Evolutionary conservation across 2,797 vertebrate species (phyloP).

Genomic region (Onychomys leucogaster): DNA sequence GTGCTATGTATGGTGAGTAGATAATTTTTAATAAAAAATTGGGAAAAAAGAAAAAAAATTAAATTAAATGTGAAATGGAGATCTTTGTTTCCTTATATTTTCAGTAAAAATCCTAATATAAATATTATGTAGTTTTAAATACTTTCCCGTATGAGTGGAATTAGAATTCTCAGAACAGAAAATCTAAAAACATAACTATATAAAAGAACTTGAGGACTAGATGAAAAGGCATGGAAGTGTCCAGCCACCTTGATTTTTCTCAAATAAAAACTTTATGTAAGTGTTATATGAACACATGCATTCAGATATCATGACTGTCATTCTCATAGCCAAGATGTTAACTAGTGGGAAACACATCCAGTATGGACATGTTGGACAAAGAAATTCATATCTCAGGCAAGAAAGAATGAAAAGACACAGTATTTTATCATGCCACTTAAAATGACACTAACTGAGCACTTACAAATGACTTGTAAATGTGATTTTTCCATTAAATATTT

Average conservation of each 20-base stretch:
- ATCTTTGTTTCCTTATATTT: conserved; percentile 46
- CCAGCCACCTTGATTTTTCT: not conserved
- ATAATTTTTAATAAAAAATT: no score
- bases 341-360: no score
- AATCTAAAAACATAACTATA: no score
- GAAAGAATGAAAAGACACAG: not conserved
- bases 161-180: not conserved
- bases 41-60: not conserved
- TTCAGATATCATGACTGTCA: not conserved
- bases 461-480: not conserved
- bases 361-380: no score
- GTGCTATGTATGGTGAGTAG: no score
- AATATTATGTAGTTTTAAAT: not conserved
- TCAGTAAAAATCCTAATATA: conserved; percentile 19
- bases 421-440: not conserved
- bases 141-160: conserved; percentile 6
- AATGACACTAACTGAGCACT: not conserved
- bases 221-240: not conserved
- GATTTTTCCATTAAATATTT: not conserved
- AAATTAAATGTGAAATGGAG: not conserved
- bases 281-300: not conserved
- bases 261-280: not conserved
- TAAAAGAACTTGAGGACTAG: not conserved
- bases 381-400: not conserved
- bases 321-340: not conserved